Evolutionary conservation across 1,140 invertebrate species (phyloP).

Genomic region (Drosophila santomea): DNA sequence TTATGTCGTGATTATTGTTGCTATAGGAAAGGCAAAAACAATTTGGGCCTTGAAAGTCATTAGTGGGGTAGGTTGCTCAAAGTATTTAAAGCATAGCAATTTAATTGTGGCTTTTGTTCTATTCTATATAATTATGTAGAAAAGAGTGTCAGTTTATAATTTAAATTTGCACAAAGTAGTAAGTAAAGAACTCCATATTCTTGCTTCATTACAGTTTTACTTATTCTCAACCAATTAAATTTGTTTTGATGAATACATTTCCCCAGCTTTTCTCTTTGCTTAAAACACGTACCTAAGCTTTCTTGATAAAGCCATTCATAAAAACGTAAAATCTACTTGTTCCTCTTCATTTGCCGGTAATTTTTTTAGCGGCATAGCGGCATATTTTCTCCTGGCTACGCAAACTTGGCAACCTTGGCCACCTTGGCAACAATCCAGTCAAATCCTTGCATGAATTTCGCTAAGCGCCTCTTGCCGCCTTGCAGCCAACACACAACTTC

Average conservation of each 20-base stretch:
- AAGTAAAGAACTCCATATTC: no score
- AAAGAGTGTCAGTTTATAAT: no score
- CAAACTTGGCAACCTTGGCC: constrained; percentile 32
- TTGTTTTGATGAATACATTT: no score
- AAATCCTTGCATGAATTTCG: constrained; percentile 62
- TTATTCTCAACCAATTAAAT: no score
- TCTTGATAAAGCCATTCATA: background rate
- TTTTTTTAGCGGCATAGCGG: background rate
- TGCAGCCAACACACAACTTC: constrained; percentile 22
- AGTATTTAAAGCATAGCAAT: no score
- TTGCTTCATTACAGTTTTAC: no score
- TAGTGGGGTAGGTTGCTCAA: background rate
- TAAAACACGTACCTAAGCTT: background rate
- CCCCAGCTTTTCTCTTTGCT: no score
- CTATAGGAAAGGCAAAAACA: background rate
- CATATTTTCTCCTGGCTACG: constrained; percentile 1
- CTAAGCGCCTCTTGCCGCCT: constrained; percentile 61
- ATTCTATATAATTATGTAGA: no score
- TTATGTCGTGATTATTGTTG: constrained; percentile 17
- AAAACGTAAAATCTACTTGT: background rate
- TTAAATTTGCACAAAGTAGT: no score
- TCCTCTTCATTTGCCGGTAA: background rate
- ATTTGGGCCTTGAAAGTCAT: background rate
- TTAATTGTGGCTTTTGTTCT: no score
- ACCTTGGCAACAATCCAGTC: constrained; percentile 54